phyloP scores from a whole-genome alignment of 2,888 invertebrate genomes.

The Drosophila antonietae region DNA sequence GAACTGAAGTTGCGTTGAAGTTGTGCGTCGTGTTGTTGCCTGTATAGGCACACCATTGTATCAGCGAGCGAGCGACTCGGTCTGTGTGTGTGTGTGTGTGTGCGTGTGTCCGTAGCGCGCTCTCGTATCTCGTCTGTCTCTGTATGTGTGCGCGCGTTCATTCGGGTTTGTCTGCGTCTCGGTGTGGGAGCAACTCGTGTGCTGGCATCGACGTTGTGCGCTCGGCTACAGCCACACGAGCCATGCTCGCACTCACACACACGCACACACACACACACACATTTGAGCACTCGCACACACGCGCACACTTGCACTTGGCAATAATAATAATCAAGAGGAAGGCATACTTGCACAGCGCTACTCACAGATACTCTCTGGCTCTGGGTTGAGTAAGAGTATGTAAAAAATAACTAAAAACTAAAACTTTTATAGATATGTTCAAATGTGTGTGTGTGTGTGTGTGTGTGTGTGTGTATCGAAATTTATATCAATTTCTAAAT shows the following conservation, averaged over 20 bases:
- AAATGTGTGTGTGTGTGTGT: background rate
- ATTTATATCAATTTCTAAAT: slow-evolving; percentile 20
- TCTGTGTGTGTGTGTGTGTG: slow-evolving; percentile 2
- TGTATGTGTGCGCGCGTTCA: background rate
- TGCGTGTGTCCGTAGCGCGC: slow-evolving; percentile 15
- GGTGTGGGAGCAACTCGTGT: slow-evolving; percentile 44
- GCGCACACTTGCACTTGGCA: slow-evolving; percentile 48
- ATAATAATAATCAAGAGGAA: slow-evolving; percentile 60
- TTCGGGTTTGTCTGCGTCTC: slow-evolving; percentile 21
- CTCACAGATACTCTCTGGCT: slow-evolving; percentile 43
- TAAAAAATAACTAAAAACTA: slow-evolving; percentile 5
- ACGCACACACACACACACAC: slow-evolving; percentile 9
- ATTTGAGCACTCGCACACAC: slow-evolving; percentile 18
- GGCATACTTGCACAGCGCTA: slow-evolving; percentile 40
- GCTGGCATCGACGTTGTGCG: slow-evolving; percentile 34
- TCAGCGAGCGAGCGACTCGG: slow-evolving; percentile 6
- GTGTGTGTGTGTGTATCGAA: slow-evolving; percentile 15
- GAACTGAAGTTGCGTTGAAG: slow-evolving; percentile 82
- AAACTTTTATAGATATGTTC: slow-evolving; percentile 8
- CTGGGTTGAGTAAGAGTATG: slow-evolving; percentile 29
- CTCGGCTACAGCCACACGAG: slow-evolving; percentile 47
- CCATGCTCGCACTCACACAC: slow-evolving; percentile 24
- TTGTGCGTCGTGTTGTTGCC: slow-evolving; percentile 75
- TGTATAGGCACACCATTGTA: slow-evolving; percentile 42
- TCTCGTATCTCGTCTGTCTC: slow-evolving; percentile 16